phyloP scores from a whole-genome alignment of 2,888 invertebrate genomes.

The Drosophila quinaria region DNA sequence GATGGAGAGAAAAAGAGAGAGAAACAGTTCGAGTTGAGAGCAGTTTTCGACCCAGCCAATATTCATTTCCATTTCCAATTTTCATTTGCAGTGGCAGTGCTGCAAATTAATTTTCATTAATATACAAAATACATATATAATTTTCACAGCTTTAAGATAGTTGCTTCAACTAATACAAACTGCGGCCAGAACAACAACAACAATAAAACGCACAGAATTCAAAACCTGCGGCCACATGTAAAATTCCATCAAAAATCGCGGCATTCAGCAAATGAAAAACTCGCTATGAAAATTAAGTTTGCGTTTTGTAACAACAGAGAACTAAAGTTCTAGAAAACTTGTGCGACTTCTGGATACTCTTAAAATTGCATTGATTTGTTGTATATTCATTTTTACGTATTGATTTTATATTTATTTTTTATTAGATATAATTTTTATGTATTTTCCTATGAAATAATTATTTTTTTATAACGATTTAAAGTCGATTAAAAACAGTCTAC shows the following conservation, averaged over 20 bases:
- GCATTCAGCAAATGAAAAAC: constrained; percentile 71
- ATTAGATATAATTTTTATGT: background rate
- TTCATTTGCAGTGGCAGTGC: constrained; percentile 19
- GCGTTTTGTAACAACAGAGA: constrained; percentile 46
- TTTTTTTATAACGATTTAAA: background rate
- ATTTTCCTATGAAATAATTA: background rate
- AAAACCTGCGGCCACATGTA: constrained; percentile 64
- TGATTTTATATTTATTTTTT: background rate
- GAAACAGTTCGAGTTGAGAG: constrained; percentile 6
- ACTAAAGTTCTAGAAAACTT: background rate
- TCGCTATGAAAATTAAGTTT: constrained; percentile 74
- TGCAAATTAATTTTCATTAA: constrained; percentile 34
- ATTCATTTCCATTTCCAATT: constrained; percentile 22
- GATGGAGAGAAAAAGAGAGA: background rate
- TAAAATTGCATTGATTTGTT: background rate
- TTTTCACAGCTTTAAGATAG: constrained; percentile 54
- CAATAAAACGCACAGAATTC: constrained; percentile 33
- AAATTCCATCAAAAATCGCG: constrained; percentile 80
- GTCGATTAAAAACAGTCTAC: too few relatives aligned
- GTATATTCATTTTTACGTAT: background rate
- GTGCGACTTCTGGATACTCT: constrained; percentile 44
- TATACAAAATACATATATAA: constrained; percentile 11
- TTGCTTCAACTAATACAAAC: constrained; percentile 6
- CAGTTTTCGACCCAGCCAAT: constrained; percentile 14
- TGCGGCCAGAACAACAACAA: constrained; percentile 8